Conservation (phyloP, 2,888 invertebrate genomes). For the Tiliacea aurago region DNA sequence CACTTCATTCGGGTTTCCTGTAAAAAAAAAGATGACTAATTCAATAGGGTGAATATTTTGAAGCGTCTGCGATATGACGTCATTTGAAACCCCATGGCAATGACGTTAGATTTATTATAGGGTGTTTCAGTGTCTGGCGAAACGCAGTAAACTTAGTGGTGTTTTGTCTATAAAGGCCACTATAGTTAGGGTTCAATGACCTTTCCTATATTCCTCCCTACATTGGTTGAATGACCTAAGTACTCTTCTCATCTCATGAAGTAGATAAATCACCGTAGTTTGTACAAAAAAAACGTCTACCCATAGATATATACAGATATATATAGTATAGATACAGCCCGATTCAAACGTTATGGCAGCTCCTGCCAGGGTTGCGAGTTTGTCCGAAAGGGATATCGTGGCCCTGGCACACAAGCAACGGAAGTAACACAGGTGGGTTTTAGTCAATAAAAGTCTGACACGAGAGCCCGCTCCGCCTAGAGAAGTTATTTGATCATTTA, state of each 20-base stretch:
- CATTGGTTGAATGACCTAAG: neutral
- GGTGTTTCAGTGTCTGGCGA: conserved; percentile 26
- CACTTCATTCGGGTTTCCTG: neutral
- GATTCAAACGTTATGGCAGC: no score
- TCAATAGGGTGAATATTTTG: conserved; percentile 57
- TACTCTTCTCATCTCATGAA: neutral
- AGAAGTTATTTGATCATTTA: no score
- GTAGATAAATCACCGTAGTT: no score
- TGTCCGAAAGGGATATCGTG: no score
- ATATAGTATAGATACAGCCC: no score
- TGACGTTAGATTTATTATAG: conserved; percentile 42
- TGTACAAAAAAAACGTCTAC: no score
- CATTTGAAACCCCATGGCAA: conserved; percentile 50
- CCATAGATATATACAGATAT: no score
- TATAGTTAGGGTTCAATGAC: neutral
- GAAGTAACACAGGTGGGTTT: no score
- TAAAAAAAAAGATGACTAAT: conserved; percentile 33
- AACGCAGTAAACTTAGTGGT: conserved; percentile 16
- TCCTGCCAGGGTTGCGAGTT: no score
- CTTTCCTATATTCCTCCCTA: neutral
- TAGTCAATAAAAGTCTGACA: no score
- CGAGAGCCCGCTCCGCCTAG: no score
- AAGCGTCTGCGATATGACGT: conserved; percentile 51
- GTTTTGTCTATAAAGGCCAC: conserved; percentile 13
- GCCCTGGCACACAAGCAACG: no score